Base-by-base conservation (phyloP, 2,113 vertebrate species). In the Catharus bicknelli region DNA sequence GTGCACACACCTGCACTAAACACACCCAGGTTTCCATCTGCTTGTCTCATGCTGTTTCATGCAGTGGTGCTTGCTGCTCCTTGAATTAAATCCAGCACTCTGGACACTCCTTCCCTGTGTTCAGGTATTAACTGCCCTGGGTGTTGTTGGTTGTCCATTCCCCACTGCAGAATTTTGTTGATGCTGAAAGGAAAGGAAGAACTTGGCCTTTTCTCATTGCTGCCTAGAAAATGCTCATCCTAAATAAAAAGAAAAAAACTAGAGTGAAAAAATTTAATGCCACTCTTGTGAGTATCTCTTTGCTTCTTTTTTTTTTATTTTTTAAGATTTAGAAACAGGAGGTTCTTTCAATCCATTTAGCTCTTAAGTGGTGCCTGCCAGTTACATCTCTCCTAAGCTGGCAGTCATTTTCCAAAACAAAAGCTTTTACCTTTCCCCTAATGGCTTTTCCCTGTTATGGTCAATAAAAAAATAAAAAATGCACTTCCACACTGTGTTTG, bases 371-470 rank as follows among this genome's bases (percentile, higher is more conserved):
- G 9, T 90, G 64, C 40, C 59, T 86, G 61, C 36, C 53, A 83
- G 48, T 77, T 78, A 42, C 22, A 20, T 68, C 30, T 93, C 29
- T 82, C 53, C 29, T 53, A 81, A 82, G 50, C 42, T 9, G 1
- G 53, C 80, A 88, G 76, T 80, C 21, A 51, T 80, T 91, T 95
- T 91, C 59, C 36, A 55, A 77, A 88, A 72, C 40, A 83, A 93
- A 95, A 53, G 51, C 57, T 88, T 93, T 93, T 90, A 63, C 83
- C n/a, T 93, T 72, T 84, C 69, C n/a, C n/a, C n/a, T 73, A 78
- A 40, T 57, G 43, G 21, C 32, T 85, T 73, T 94, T 79, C 36
- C 29, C 22, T 79, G 32, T 79, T 83, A 67, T 1, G 4, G 54
- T 92, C 70, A 89, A 63, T 90, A 59, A 86, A 57, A 38, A 38